These are phyloP conservation scores for Phaonia tiefii DNA, from an alignment of 2,888 invertebrate species.

Conservation along the genomic window DNA sequence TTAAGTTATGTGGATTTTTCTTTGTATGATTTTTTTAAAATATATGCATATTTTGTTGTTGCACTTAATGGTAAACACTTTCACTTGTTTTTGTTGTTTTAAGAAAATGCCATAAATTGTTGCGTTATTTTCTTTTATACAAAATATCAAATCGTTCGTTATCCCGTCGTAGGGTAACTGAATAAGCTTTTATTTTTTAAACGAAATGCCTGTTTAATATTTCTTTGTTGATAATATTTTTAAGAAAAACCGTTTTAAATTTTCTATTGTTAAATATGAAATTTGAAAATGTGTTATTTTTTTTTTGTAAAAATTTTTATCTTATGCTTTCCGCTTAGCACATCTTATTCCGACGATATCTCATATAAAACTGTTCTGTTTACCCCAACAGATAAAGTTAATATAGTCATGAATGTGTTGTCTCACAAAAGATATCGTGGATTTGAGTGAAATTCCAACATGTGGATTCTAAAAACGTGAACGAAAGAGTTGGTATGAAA, in stretches of 20 bases:
- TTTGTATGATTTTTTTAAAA: slow-evolving; percentile 2
- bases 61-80: slow-evolving; percentile 59
- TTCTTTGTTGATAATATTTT: slow-evolving; percentile 24
- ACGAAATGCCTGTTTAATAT: slow-evolving; percentile 52
- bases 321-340: slow-evolving; percentile 63
- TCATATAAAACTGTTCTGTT: slow-evolving; percentile 70
- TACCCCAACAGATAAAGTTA: slow-evolving; percentile 59
- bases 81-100: slow-evolving; percentile 44
- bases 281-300: slow-evolving; percentile 32
- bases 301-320: slow-evolving; percentile 35
- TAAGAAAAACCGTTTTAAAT: slow-evolving; percentile 26
- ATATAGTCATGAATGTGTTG: slow-evolving; percentile 62
- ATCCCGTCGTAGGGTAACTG: slow-evolving; percentile 62
- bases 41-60: slow-evolving; percentile 36
- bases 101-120: slow-evolving; percentile 69
- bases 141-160: slow-evolving; percentile 69
- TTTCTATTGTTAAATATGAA: neutral
- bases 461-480: slow-evolving; percentile 27
- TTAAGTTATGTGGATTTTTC: slow-evolving; percentile 42
- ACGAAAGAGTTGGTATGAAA: neutral
- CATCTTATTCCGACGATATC: slow-evolving; percentile 71
- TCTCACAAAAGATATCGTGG: slow-evolving; percentile 11
- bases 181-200: slow-evolving; percentile 68
- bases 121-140: slow-evolving; percentile 58
- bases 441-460: slow-evolving; percentile 17